Conservation (phyloP, 2,797 vertebrate species). For the Pseudomugil tenellus region DNA sequence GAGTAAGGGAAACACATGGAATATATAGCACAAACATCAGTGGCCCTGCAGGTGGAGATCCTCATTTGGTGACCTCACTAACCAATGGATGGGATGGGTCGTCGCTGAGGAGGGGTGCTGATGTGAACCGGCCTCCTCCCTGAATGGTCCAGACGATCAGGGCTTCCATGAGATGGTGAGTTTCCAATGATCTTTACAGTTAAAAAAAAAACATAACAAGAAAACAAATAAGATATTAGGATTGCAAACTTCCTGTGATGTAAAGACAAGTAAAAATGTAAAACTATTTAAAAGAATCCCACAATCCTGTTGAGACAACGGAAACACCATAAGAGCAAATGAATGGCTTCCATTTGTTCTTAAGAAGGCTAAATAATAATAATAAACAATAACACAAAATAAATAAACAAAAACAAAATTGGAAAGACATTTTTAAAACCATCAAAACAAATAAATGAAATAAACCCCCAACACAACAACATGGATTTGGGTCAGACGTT, state of each 20-base stretch:
- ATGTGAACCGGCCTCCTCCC: conserved; percentile 86
- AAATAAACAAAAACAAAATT: conserved; percentile 62
- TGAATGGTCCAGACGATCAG: conserved; percentile 85
- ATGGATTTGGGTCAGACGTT: conserved; percentile 76
- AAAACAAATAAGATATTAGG: conserved; percentile 49
- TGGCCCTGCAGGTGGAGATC: conserved; percentile 67
- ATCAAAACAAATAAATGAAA: conserved; percentile 77
- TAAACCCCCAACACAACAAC: conserved; percentile 77
- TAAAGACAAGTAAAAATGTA: conserved; percentile 24
- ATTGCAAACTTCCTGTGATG: background rate
- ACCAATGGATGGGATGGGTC: conserved; percentile 94
- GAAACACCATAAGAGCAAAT: conserved; percentile 77
- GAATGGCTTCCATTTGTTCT: conserved; percentile 76
- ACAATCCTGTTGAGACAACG: conserved; percentile 62
- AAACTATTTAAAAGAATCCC: conserved; percentile 42
- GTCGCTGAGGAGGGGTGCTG: conserved; percentile 83
- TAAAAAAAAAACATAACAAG: conserved; percentile 69
- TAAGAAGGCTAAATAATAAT: conserved; percentile 68
- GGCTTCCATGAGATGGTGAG: conserved; percentile 85
- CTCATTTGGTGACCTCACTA: conserved; percentile 85
- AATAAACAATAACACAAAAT: conserved; percentile 47
- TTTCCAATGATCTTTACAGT: conserved; percentile 93
- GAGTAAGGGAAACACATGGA: conserved; percentile 64
- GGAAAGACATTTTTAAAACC: conserved; percentile 67
- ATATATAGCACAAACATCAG: conserved; percentile 76